These are phyloP conservation scores for Mantis religiosa DNA, from an alignment of 2,888 invertebrate genomes.

Conservation along the genomic window DNA sequence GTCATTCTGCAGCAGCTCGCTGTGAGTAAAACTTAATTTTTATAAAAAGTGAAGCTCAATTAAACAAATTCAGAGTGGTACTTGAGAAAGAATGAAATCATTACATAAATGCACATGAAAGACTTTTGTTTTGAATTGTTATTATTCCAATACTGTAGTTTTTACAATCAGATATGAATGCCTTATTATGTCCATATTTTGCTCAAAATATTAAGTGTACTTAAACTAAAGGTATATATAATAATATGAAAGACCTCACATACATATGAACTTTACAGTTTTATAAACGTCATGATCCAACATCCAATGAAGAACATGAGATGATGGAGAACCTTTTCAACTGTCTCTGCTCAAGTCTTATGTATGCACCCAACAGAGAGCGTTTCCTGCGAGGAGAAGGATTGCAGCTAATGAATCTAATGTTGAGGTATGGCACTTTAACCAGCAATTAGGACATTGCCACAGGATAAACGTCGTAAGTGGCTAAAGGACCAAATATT, in stretches of 20 bases:
- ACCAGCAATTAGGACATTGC: too few species aligned
- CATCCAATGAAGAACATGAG: constrained; percentile 88
- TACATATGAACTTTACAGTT: constrained; percentile 49
- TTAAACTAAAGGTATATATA: too few species aligned
- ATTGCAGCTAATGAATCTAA: constrained; percentile 97
- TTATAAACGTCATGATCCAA: constrained; percentile 92
- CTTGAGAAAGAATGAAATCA: too few species aligned
- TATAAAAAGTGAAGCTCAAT: neutral
- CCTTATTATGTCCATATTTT: too few species aligned
- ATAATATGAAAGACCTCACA: too few species aligned
- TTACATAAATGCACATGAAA: too few species aligned
- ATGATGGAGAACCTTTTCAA: constrained; percentile 99
- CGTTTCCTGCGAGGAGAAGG: constrained; percentile 95
- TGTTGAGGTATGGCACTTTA: constrained; percentile 64
- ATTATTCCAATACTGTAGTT: too few species aligned
- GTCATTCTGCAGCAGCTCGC: constrained; percentile 91
- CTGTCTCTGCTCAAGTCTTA: constrained; percentile 87
- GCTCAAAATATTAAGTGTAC: too few species aligned
- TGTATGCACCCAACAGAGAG: constrained; percentile 83
- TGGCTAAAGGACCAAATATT: too few species aligned
- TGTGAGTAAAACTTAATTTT: constrained; percentile 46
- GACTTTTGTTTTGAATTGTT: too few species aligned
- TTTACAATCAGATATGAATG: too few species aligned
- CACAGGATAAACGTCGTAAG: too few species aligned
- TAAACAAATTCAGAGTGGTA: neutral